These are phyloP conservation scores for Sternarchorhynchus goeldii DNA, from an alignment of 2,797 vertebrate genomes.

Conservation along the genomic window DNA sequence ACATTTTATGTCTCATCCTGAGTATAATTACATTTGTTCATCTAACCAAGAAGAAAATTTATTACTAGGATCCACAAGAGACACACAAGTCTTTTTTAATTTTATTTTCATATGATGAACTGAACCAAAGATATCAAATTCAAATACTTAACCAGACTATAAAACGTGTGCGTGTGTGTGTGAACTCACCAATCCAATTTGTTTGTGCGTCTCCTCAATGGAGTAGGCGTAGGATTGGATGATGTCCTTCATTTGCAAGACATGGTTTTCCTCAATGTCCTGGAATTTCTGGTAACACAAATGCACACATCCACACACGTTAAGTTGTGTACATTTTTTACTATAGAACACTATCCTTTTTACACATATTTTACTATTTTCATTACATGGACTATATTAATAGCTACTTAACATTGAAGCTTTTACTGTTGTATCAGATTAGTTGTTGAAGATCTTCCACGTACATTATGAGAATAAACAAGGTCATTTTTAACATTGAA, in stretches of 20 bases:
- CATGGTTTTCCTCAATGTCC: constrained; percentile 94
- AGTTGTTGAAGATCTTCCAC: too few relatives aligned
- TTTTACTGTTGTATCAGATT: too few relatives aligned
- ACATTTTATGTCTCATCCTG: too few relatives aligned
- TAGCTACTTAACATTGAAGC: too few relatives aligned
- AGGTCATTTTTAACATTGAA: too few relatives aligned
- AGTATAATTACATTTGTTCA: too few relatives aligned
- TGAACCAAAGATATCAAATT: constrained; percentile 2
- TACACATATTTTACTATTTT: constrained; percentile 2
- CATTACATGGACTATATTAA: too few relatives aligned
- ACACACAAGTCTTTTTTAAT: constrained; percentile 3
- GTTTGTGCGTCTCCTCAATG: constrained; percentile 89
- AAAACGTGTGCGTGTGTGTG: background rate
- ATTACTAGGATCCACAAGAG: background rate
- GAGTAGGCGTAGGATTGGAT: constrained; percentile 89
- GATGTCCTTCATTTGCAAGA: constrained; percentile 93
- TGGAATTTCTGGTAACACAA: constrained; percentile 88
- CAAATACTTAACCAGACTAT: background rate
- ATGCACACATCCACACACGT: constrained; percentile 23
- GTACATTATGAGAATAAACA: too few relatives aligned
- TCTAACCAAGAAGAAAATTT: background rate
- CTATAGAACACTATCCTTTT: background rate
- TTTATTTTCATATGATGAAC: background rate
- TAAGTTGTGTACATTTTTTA: too few relatives aligned
- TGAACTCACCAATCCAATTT: constrained; percentile 89